These are phyloP conservation scores for Tenthredo mesomela DNA, from an alignment of 2,888 invertebrate species.

Conservation along the genomic window DNA sequence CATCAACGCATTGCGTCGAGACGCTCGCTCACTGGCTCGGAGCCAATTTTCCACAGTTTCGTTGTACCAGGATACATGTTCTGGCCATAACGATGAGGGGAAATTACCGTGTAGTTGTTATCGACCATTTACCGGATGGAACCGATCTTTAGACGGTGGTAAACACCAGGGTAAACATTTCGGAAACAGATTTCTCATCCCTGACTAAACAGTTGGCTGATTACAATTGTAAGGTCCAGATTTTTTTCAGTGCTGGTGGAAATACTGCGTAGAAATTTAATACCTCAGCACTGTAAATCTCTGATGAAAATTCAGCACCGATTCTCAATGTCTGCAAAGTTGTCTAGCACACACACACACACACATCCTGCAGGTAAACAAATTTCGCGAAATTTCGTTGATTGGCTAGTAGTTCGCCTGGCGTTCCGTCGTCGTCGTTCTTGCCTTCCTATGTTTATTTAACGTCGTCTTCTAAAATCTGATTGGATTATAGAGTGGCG, in stretches of 20 bases:
- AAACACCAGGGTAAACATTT: background rate
- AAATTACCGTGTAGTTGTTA: conserved; percentile 1
- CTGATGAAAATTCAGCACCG: background rate
- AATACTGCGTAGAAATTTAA: too few species aligned
- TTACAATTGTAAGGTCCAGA: too few species aligned
- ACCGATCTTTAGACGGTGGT: background rate
- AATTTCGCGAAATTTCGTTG: background rate
- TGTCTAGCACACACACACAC: too few species aligned
- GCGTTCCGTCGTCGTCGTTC: background rate
- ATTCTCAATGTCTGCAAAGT: background rate
- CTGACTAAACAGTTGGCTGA: background rate
- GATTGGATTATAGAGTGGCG: conserved; percentile 26
- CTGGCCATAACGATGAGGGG: background rate
- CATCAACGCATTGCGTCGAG: conserved; percentile 25
- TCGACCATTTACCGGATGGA: conserved; percentile 11
- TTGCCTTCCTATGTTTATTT: conserved; percentile 14
- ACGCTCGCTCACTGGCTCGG: background rate
- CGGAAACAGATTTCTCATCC: background rate
- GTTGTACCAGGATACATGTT: background rate
- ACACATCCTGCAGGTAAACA: background rate
- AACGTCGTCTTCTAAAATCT: conserved; percentile 34
- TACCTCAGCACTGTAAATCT: too few species aligned
- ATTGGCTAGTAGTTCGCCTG: conserved; percentile 16
- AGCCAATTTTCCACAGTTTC: conserved; percentile 3
- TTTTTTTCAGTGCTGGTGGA: too few species aligned